Conservation (phyloP, 2,113 vertebrate species). For the Electrona antarctica region DNA sequence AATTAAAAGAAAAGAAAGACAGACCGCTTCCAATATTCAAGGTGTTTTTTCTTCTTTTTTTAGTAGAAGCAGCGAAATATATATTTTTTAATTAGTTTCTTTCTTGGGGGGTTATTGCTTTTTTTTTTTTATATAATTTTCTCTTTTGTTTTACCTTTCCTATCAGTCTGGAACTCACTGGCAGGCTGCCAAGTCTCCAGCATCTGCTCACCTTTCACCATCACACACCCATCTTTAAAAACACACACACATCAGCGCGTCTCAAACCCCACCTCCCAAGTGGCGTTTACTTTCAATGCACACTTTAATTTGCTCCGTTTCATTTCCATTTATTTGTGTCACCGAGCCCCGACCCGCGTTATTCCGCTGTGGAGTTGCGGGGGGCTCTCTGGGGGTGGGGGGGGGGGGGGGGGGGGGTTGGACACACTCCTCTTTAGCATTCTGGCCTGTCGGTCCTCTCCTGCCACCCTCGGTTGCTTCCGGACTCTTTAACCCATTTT, state of each 20-base stretch:
- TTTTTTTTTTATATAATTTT: background rate
- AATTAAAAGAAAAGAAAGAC: slow-evolving; percentile 28
- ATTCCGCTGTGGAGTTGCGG: slow-evolving; percentile 23
- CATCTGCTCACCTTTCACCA: slow-evolving; percentile 55
- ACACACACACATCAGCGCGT: slow-evolving; percentile 49
- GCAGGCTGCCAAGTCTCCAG: slow-evolving; percentile 27
- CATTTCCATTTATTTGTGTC: slow-evolving; percentile 67
- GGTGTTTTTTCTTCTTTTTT: slow-evolving; percentile 56
- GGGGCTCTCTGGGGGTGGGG: background rate
- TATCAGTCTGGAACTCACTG: slow-evolving; percentile 36
- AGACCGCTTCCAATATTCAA: slow-evolving; percentile 50
- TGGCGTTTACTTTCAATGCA: slow-evolving; percentile 30
- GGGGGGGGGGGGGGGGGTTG: too few relatives aligned
- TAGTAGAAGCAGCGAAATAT: slow-evolving; percentile 38
- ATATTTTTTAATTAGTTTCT: background rate
- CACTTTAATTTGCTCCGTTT: slow-evolving; percentile 59
- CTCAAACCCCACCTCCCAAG: slow-evolving; percentile 26
- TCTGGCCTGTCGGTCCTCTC: slow-evolving; percentile 20
- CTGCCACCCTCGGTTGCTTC: slow-evolving; percentile 60
- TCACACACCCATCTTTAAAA: slow-evolving; percentile 42
- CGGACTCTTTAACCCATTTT: slow-evolving; percentile 31
- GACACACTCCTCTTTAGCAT: slow-evolving; percentile 50
- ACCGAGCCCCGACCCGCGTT: slow-evolving; percentile 27
- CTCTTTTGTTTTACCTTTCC: slow-evolving; percentile 46
- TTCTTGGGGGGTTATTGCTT: slow-evolving; percentile 2